A percentile compares a stretch with the other conserved stretches of the same genome.
Evolutionary conservation across 2,888 invertebrate genomes (phyloP).

Genomic region (Globia sparganii): DNA sequence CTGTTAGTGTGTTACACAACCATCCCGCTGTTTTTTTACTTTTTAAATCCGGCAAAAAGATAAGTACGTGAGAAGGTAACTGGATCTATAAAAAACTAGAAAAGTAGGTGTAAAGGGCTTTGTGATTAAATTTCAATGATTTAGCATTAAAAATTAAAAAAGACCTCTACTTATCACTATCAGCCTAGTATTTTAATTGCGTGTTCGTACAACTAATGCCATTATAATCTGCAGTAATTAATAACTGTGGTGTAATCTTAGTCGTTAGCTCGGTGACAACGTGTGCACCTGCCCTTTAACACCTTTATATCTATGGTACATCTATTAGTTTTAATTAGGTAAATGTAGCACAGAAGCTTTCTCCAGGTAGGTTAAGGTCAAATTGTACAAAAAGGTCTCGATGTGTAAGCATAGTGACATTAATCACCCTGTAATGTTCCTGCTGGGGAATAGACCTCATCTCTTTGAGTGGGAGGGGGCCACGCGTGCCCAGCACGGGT

Average conservation of each 20-base stretch:
- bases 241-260: conserved; percentile 47
- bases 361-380: neutral
- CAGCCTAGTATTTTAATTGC: conserved; percentile 57
- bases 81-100: neutral
- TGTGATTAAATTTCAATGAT: conserved; percentile 3
- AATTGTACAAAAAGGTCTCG: neutral
- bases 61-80: no score
- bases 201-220: conserved; percentile 43
- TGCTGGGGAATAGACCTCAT: neutral
- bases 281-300: conserved; percentile 45
- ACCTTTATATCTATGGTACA: conserved; percentile 42
- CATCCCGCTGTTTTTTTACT: neutral
- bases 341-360: conserved; percentile 15
- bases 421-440: neutral
- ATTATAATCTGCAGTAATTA: conserved; percentile 58
- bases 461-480: neutral
- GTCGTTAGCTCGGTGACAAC: conserved; percentile 49
- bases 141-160: conserved; percentile 23
- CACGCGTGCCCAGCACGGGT: neutral
- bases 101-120: neutral
- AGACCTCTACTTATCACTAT: conserved; percentile 29
- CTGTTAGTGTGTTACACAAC: no score
- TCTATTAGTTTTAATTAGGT: conserved; percentile 40
- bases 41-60: neutral
- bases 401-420: neutral